Evolutionary conservation across 1,140 invertebrate species (phyloP).

Genomic region (Anadara kagoshimensis): DNA sequence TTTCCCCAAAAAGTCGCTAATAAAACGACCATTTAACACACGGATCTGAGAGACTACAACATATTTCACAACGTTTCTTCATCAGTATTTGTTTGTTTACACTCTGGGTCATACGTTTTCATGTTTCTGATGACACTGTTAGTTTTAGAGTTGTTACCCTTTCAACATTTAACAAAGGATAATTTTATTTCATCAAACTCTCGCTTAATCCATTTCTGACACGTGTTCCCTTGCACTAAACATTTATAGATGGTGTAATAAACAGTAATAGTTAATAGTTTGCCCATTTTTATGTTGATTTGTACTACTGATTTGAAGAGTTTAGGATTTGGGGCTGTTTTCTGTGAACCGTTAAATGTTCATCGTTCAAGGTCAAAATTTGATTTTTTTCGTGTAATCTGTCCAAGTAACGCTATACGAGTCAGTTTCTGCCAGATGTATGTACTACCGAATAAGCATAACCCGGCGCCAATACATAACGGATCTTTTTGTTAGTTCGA

Average conservation of each 20-base stretch:
- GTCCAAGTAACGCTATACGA: neutral
- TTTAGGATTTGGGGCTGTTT: neutral
- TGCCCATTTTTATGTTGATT: neutral
- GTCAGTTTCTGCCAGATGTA: neutral
- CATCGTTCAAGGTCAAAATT: neutral
- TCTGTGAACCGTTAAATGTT: neutral
- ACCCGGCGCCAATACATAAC: conserved; percentile 8
- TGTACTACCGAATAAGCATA: neutral
- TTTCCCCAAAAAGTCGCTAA: too few species aligned
- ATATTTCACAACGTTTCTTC: too few species aligned
- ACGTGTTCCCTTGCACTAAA: conserved; percentile 13
- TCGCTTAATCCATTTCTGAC: conserved; percentile 4
- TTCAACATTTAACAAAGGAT: too few species aligned
- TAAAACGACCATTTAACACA: too few species aligned
- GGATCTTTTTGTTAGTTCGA: conserved; percentile 1
- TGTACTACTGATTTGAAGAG: too few species aligned
- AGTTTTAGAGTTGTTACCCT: too few species aligned
- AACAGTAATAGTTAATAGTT: conserved; percentile 1
- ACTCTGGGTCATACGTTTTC: too few species aligned
- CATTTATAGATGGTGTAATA: conserved; percentile 4
- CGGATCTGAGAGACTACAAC: too few species aligned
- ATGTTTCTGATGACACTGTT: too few species aligned
- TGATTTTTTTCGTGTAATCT: neutral
- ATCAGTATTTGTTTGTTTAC: too few species aligned
- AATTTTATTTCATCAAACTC: too few species aligned